Evolutionary conservation across 37 sponge, comb jelly and placozoan species (phyloP), one percentile per base, ranked within the genome.

Genomic region (Bolinopsis microptera): DNA sequence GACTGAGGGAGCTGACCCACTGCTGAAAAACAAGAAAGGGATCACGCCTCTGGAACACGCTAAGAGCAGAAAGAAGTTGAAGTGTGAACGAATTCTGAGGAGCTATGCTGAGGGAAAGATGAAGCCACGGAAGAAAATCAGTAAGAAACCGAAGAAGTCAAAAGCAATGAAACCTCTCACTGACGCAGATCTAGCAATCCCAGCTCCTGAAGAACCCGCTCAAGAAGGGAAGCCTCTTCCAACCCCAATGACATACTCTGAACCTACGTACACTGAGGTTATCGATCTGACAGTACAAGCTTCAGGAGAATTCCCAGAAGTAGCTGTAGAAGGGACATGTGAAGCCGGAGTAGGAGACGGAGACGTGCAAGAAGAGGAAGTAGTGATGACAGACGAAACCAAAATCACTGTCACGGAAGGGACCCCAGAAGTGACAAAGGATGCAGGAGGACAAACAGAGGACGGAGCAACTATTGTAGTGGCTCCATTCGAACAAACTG

Each of bases 1-100:
- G 90, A 86, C 36, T 28, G 90, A 86, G 61, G 90, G 90, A n/a
- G 40, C 90, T 38, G 90, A 86, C 61, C 35, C 90, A 39, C 61
- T 86, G 61, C 61, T 41, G 36, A 86, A 86, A 38, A 86, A 86
- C 90, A 34, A 34, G 13, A 86, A 86, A 27, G 90, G 90, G 61
- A 86, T 86, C n/a, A 86, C 90, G 30, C 90, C 90, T 22, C 61
- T 86, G 13, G 90, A 86, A 27, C 90, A 86, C 26, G 90, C 90
- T 23, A 86, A 86, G 90, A 39, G 90, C 90, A 86, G 90, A 38
- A 86, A 86, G 61, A 86, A 86, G 35, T 30, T 86, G 90, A 86
- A 86, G 22, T 86, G 90, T 86, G 90, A 86, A 38, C 34, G 90
- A 27, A 86, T 86, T 86, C 26, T 86, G 90, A 86, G 90, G 90